A percentile compares a stretch with the other conserved stretches of the same genome.
Evolutionary conservation across 2,888 invertebrate species (phyloP).

Genomic region (Timema cristinae): DNA sequence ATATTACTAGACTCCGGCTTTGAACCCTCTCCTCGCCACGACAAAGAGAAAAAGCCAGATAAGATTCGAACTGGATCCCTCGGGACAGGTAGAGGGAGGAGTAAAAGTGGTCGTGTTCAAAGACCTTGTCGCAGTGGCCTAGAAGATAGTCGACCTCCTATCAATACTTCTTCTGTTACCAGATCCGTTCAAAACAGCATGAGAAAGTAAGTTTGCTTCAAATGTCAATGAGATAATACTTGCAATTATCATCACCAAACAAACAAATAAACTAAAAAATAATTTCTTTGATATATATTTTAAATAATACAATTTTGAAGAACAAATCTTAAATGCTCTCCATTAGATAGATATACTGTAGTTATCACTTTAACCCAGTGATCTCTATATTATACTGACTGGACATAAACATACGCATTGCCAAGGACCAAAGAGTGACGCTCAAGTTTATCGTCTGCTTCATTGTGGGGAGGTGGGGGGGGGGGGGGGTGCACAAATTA

Average conservation of each 20-base stretch:
- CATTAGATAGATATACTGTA: neutral
- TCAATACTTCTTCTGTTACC: conserved; percentile 79
- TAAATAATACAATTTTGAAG: neutral
- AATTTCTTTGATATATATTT: too few species aligned
- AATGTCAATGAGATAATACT: conserved; percentile 31
- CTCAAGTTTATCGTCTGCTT: too few species aligned
- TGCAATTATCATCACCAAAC: neutral
- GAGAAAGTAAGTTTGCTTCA: conserved; percentile 58
- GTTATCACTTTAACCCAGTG: too few species aligned
- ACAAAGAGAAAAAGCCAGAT: conserved; percentile 21
- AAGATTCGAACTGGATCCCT: neutral
- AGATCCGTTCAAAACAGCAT: conserved; percentile 83
- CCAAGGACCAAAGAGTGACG: too few species aligned
- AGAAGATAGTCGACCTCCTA: conserved; percentile 53
- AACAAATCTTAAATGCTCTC: neutral
- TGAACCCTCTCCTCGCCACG: conserved; percentile 53
- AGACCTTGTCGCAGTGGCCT: conserved; percentile 45
- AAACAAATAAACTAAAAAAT: too few species aligned
- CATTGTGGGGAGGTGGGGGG: too few species aligned
- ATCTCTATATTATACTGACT: too few species aligned
- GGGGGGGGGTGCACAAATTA: too few species aligned
- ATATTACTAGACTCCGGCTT: conserved; percentile 64
- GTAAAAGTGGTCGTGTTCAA: conserved; percentile 21
- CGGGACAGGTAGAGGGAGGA: neutral
- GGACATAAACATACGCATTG: too few species aligned